Conservation (phyloP, 2,113 vertebrate species). For the Nyctereutes procyonoides region DNA sequence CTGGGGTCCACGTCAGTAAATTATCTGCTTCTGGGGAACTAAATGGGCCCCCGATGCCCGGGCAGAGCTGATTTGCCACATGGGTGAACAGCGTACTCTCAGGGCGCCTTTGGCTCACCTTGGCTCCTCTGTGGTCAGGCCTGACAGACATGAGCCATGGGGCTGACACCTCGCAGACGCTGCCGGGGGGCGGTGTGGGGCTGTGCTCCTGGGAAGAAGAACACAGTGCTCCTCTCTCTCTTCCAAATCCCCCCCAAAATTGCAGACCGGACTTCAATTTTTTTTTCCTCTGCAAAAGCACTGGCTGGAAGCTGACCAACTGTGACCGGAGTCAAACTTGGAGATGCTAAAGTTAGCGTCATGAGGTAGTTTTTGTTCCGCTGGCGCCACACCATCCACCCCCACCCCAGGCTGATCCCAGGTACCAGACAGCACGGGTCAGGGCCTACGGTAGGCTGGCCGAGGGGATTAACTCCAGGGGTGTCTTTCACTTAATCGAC, state of each 20-base stretch:
- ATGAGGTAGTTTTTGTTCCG: background rate
- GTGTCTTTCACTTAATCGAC: background rate
- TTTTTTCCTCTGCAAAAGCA: accelerated
- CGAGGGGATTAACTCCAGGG: background rate
- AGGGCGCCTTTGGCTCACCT: background rate
- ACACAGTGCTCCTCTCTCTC: accelerated
- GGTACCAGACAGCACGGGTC: background rate
- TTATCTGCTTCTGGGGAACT: background rate
- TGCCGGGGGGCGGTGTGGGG: accelerated
- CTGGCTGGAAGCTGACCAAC: background rate
- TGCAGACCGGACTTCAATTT: accelerated
- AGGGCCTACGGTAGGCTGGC: background rate
- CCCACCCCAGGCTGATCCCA: background rate
- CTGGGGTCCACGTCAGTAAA: background rate
- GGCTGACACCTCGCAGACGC: accelerated
- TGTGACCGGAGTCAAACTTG: accelerated
- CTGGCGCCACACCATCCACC: accelerated
- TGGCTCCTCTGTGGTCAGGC: background rate
- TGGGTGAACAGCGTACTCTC: accelerated
- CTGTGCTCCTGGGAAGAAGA: accelerated
- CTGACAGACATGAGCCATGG: accelerated
- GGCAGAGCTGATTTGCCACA: background rate
- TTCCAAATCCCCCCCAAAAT: background rate
- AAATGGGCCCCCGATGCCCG: accelerated
- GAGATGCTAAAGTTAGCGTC: accelerated